Conservation (phyloP, 2,797 vertebrate species). For the Aplochiton taeniatus region DNA sequence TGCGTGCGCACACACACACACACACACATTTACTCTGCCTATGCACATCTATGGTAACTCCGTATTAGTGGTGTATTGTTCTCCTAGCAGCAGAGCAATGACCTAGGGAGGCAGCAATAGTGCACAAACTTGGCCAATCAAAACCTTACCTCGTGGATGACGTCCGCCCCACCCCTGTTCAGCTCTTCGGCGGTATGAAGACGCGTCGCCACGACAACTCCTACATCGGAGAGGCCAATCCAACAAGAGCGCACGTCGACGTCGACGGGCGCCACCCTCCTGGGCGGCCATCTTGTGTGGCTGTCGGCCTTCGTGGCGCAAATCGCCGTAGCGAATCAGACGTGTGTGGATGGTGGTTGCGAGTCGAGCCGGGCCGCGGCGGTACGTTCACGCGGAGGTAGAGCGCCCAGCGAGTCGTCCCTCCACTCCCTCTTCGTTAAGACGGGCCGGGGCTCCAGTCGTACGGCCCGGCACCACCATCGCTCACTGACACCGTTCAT, state of each 20-base stretch:
- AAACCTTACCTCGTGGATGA: slow-evolving; percentile 31
- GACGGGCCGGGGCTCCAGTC: slow-evolving; percentile 34
- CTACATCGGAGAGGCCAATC: too few species aligned
- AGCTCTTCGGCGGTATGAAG: slow-evolving; percentile 53
- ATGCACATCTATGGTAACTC: too few species aligned
- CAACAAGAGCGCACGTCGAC: too few species aligned
- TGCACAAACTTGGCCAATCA: too few species aligned
- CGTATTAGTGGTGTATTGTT: too few species aligned
- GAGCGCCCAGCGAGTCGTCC: slow-evolving; percentile 28
- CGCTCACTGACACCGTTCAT: slow-evolving; percentile 38
- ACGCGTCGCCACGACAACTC: background rate
- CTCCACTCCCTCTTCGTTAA: slow-evolving; percentile 53
- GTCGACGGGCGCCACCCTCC: too few species aligned
- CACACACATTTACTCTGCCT: too few species aligned
- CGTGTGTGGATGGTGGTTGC: slow-evolving; percentile 2
- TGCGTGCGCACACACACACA: too few species aligned
- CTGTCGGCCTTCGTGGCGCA: too few species aligned
- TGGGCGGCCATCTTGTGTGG: too few species aligned
- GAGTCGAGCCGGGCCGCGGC: background rate
- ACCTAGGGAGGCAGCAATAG: too few species aligned
- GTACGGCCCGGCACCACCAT: slow-evolving; percentile 31
- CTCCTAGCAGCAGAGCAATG: too few species aligned
- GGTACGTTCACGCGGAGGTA: slow-evolving; percentile 22
- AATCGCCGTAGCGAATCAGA: slow-evolving; percentile 28
- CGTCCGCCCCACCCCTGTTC: slow-evolving; percentile 17